Evolutionary conservation across 2,113 vertebrate genomes (phyloP).

Genomic region (Atlantisia rogersi): DNA sequence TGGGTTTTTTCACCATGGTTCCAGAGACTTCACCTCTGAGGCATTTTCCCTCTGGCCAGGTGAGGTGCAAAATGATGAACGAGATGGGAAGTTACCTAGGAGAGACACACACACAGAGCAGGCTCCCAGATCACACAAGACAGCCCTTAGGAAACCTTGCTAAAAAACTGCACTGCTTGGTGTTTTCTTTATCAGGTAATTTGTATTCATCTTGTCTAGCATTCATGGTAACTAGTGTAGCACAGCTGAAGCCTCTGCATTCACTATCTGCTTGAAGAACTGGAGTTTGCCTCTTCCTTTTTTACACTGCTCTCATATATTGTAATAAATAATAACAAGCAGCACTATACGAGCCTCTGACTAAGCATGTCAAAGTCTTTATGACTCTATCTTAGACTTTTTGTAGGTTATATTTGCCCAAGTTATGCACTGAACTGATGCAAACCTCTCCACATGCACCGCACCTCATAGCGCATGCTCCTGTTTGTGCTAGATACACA

Average conservation of each 20-base stretch:
- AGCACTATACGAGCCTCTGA: neutral
- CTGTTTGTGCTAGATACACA: neutral
- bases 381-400: neutral
- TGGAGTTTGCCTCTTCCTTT: neutral
- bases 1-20: neutral
- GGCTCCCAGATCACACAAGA: too few relatives aligned
- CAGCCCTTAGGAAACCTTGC: neutral
- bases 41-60: rapidly evolving
- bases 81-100: neutral
- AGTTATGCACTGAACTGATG: neutral
- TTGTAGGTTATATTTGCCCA: neutral
- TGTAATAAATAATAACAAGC: neutral
- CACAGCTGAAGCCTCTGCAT: neutral
- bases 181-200: neutral
- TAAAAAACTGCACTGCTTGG: neutral
- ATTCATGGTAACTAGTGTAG: neutral
- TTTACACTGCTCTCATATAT: neutral
- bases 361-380: neutral
- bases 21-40: neutral
- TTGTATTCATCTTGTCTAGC: neutral
- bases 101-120: neutral
- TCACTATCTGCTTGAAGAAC: neutral
- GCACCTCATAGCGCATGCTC: rapidly evolving
- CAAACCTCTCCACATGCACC: neutral
- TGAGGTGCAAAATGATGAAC: neutral